Conservation (phyloP, 1,140 invertebrate genomes). For the Diorhabda carinulata region DNA sequence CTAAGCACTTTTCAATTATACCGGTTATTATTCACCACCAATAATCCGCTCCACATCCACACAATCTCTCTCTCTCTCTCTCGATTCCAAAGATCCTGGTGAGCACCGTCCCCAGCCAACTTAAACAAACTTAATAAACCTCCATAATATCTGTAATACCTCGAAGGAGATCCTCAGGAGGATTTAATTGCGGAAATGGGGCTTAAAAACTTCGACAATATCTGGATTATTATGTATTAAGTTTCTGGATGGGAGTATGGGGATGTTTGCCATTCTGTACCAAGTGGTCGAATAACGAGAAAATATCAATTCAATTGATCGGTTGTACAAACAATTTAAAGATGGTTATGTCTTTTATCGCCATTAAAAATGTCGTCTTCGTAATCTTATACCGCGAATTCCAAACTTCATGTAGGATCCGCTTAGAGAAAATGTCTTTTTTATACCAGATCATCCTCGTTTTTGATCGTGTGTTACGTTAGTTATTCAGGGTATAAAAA, state of each 20-base stretch:
- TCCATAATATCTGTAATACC: slow-evolving; percentile 24
- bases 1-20: slow-evolving; percentile 14
- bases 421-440: no score
- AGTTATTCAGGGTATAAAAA: no score
- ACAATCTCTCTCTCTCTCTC: not conserved
- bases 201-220: slow-evolving; percentile 33
- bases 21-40: slow-evolving; percentile 7
- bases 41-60: not conserved
- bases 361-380: no score
- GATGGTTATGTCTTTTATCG: no score
- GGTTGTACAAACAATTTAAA: no score
- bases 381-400: no score
- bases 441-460: no score
- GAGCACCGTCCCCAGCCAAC: slow-evolving; percentile 5
- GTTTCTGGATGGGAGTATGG: not conserved
- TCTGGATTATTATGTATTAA: slow-evolving; percentile 17
- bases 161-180: slow-evolving; percentile 21
- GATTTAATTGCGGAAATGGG: slow-evolving; percentile 34
- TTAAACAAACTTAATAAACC: slow-evolving; percentile 30
- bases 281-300: not conserved
- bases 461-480: no score
- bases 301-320: not conserved
- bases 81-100: not conserved
- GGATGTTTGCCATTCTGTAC: not conserved
- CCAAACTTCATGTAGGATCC: no score